A percentile compares a stretch with the other conserved stretches of the same genome.
phyloP scores from a whole-genome alignment of 2,797 vertebrate genomes.

The Cuniculus paca region DNA sequence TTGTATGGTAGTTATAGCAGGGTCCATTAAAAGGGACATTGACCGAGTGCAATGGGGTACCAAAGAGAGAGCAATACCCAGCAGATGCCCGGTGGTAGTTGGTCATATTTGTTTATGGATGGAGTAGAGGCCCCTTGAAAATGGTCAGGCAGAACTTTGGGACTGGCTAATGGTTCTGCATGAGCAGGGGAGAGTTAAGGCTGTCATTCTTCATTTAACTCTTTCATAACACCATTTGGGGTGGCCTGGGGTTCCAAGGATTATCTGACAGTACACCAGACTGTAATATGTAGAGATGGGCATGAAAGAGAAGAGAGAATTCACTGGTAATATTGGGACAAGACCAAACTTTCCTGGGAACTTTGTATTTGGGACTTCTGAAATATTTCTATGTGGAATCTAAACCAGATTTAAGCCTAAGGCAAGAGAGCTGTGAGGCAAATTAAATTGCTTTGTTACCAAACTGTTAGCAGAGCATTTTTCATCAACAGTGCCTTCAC shows the following conservation, averaged over 20 bases:
- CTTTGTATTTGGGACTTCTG: slow-evolving; percentile 12
- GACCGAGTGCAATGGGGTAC: not conserved
- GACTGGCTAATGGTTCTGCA: not conserved
- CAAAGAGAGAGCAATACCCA: not conserved
- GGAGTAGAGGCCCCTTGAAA: not conserved
- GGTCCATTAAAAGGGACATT: not conserved
- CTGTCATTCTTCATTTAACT: not conserved
- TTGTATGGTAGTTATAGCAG: not conserved
- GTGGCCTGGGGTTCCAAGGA: not conserved
- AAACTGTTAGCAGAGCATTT: slow-evolving; percentile 46
- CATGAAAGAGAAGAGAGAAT: not conserved
- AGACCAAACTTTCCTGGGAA: slow-evolving; percentile 13
- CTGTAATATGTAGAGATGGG: not conserved
- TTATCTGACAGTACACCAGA: not conserved
- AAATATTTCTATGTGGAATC: slow-evolving; percentile 15
- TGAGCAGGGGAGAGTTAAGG: not conserved
- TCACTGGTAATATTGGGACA: not conserved
- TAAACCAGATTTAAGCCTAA: slow-evolving; percentile 47
- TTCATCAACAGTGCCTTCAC: slow-evolving; percentile 68
- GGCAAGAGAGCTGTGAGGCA: slow-evolving; percentile 34
- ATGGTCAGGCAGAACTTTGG: not conserved
- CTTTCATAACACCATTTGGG: not conserved
- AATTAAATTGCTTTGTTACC: slow-evolving; percentile 38
- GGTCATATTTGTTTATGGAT: not conserved
- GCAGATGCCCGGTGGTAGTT: not conserved